Percentiles rank a stretch among this genome's conserved stretches.
phyloP scores from a whole-genome alignment of 23 tunicate species.

The Halocynthia aurantium region DNA sequence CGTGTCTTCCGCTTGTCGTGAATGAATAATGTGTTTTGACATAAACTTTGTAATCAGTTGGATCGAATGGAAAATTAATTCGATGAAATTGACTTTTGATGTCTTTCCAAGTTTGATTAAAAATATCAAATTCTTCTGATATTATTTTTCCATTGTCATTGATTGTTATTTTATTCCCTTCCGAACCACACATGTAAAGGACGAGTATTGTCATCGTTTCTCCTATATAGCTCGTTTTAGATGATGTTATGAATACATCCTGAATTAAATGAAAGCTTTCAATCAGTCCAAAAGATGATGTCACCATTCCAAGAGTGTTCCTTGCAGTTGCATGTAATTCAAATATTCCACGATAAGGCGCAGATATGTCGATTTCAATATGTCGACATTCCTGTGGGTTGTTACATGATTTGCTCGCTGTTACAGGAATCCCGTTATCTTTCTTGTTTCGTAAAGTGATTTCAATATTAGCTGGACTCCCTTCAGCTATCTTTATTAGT shows the following conservation, averaged over 20 bases:
- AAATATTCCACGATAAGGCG: neutral
- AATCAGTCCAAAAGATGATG: neutral
- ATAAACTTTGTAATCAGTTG: too few relatives aligned
- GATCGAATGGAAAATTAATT: too few relatives aligned
- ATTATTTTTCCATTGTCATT: too few relatives aligned
- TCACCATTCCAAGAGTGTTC: neutral
- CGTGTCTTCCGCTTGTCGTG: too few relatives aligned
- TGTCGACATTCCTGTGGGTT: conserved; percentile 1
- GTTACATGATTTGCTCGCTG: neutral
- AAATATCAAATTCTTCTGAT: too few relatives aligned
- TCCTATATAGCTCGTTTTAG: too few relatives aligned
- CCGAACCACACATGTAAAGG: too few relatives aligned
- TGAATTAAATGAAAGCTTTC: neutral
- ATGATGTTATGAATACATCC: neutral
- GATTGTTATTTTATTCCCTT: too few relatives aligned
- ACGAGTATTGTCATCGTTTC: too few relatives aligned
- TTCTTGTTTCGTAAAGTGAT: neutral
- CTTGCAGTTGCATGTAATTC: neutral
- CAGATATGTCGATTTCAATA: neutral
- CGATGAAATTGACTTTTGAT: too few relatives aligned
- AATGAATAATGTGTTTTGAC: too few relatives aligned
- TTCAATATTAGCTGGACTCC: conserved; percentile 2
- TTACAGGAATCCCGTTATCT: conserved; percentile 1
- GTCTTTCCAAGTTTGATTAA: too few relatives aligned
- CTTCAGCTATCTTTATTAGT: neutral